phyloP scores from a whole-genome alignment of 2,888 invertebrate species.

The Cheilosia pagana region DNA sequence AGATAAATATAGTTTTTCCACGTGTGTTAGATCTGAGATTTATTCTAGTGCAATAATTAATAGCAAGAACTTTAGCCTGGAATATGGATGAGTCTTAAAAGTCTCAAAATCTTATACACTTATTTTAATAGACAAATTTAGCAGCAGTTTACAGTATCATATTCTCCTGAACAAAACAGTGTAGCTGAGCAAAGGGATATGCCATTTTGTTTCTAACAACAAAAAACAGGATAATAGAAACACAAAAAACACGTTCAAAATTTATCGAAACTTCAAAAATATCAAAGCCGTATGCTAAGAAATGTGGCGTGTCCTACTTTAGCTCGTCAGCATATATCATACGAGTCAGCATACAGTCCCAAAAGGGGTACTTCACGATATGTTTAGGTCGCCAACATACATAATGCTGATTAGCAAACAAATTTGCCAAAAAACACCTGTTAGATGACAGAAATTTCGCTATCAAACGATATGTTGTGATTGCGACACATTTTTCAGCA shows the following conservation, averaged over 20 bases:
- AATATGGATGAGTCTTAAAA: too few relatives aligned
- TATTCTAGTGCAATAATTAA: too few relatives aligned
- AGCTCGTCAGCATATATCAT: not conserved
- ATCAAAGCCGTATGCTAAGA: not conserved
- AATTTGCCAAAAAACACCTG: not conserved
- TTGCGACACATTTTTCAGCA: too few relatives aligned
- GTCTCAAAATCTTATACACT: too few relatives aligned
- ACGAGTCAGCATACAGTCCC: slow-evolving; percentile 1
- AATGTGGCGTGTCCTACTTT: not conserved
- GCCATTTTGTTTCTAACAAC: not conserved
- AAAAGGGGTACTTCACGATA: not conserved
- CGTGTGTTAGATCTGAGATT: too few relatives aligned
- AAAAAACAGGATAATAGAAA: not conserved
- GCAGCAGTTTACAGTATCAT: too few relatives aligned
- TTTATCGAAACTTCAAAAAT: slow-evolving; percentile 2
- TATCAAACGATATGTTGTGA: too few relatives aligned
- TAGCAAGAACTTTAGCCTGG: too few relatives aligned
- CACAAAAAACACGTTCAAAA: not conserved
- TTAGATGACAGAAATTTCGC: too few relatives aligned
- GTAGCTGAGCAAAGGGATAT: not conserved
- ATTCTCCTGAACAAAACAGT: too few relatives aligned
- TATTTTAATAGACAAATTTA: too few relatives aligned
- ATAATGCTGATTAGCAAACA: not conserved
- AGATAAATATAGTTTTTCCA: too few relatives aligned
- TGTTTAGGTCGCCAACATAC: not conserved